Evolutionary conservation across 2,113 vertebrate species (phyloP).

Genomic region (Anarhynchus alexandrinus): DNA sequence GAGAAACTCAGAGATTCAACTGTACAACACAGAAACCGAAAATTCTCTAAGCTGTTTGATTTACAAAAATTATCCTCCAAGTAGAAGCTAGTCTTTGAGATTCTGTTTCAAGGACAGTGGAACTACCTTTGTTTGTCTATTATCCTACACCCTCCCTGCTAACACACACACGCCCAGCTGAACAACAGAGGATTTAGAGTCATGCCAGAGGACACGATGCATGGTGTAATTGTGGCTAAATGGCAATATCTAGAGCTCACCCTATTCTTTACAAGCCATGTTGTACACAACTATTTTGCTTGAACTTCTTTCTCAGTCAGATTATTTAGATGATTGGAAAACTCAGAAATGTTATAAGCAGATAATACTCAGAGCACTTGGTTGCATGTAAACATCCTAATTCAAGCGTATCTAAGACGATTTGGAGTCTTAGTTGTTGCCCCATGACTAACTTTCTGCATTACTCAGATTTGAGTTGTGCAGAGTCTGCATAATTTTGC

Average conservation of each 20-base stretch:
- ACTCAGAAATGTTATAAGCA: not conserved
- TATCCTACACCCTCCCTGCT: not conserved
- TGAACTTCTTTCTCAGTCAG: not conserved
- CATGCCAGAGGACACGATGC: not conserved
- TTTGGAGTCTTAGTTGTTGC: not conserved
- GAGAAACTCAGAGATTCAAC: not conserved
- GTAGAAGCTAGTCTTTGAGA: not conserved
- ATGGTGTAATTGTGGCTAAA: not conserved
- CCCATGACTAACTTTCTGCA: not conserved
- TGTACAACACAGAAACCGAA: rapidly evolving
- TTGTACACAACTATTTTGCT: not conserved
- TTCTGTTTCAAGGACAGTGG: not conserved
- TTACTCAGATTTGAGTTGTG: not conserved
- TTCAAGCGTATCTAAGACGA: not conserved
- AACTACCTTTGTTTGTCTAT: not conserved
- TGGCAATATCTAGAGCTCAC: not conserved
- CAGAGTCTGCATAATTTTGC: not conserved
- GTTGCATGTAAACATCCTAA: not conserved
- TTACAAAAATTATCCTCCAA: not conserved
- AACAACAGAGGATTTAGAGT: not conserved
- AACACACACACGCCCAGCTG: not conserved
- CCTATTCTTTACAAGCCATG: not conserved
- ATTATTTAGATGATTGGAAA: not conserved
- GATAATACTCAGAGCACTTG: not conserved
- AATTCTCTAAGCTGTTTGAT: not conserved